Conservation (phyloP, 2,113 vertebrate species). For the Ochotona princeps region DNA sequence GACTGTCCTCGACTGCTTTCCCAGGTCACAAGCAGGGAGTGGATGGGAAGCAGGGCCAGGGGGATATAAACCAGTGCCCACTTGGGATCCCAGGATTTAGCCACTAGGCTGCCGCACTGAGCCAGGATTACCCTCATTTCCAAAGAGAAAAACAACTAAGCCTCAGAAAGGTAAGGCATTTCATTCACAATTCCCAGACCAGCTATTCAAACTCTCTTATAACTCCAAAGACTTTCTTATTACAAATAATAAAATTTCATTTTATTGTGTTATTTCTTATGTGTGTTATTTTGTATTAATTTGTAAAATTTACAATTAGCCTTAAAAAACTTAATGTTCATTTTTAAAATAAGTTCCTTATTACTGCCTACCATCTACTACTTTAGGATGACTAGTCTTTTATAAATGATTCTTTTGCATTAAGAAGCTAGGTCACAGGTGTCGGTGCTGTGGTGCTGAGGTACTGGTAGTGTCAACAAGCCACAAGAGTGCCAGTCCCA, state of each 20-base stretch:
- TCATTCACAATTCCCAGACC: neutral
- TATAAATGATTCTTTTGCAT: conserved; percentile 20
- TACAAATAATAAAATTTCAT: neutral
- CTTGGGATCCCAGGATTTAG: too few relatives aligned
- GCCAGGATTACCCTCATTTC: neutral
- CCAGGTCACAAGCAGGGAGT: too few relatives aligned
- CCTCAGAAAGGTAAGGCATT: neutral
- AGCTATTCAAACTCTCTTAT: neutral
- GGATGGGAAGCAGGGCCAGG: too few relatives aligned
- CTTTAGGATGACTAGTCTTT: neutral
- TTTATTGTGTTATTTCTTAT: neutral
- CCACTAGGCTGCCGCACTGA: neutral
- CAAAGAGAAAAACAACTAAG: conserved; percentile 22
- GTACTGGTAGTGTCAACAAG: too few relatives aligned
- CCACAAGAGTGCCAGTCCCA: too few relatives aligned
- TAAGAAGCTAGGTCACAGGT: neutral
- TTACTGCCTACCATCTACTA: neutral
- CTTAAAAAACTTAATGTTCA: neutral
- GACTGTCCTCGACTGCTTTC: too few relatives aligned
- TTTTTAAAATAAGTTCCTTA: conserved; percentile 23
- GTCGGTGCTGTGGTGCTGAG: neutral
- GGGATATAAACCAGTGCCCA: too few relatives aligned
- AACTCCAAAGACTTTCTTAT: neutral
- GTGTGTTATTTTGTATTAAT: conserved; percentile 42
- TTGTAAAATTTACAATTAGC: neutral